These are phyloP conservation scores for Aphis gossypii DNA, from an alignment of 1,140 invertebrate species.

Conservation along the genomic window DNA sequence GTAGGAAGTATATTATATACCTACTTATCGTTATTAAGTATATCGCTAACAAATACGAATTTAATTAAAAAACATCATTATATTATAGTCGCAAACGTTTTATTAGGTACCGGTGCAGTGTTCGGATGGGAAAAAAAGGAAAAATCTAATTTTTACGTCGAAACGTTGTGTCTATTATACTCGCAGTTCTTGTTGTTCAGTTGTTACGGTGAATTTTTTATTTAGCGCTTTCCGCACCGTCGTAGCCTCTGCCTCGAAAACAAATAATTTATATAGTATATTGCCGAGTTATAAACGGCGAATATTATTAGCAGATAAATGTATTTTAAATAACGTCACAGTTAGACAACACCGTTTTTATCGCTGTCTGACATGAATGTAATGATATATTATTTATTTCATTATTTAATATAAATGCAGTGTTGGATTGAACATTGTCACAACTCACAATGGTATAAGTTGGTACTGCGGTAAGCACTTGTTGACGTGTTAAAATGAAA, in stretches of 20 bases:
- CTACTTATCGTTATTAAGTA: background rate
- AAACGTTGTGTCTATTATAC: background rate
- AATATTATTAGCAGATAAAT: background rate
- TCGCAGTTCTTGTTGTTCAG: too few relatives aligned
- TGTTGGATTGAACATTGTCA: background rate
- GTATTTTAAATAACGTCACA: background rate
- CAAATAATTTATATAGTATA: background rate
- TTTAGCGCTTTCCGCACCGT: background rate
- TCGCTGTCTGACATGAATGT: background rate
- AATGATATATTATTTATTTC: background rate
- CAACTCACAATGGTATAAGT: background rate
- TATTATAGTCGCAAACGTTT: background rate
- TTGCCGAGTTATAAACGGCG: background rate
- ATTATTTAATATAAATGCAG: background rate
- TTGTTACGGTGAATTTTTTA: too few relatives aligned
- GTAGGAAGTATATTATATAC: too few relatives aligned
- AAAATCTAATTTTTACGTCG: background rate
- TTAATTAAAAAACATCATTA: background rate
- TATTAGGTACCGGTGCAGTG: too few relatives aligned
- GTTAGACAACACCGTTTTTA: background rate
- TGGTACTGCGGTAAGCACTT: background rate
- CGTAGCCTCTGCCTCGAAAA: background rate
- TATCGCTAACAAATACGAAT: background rate
- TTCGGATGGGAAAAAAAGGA: background rate
- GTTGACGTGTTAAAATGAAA: background rate